Percentiles rank a stretch among this genome's conserved stretches.
These are phyloP conservation scores for Poeciliopsis paucimaculata DNA, from an alignment of 2,797 vertebrate species.

Conservation along the genomic window DNA sequence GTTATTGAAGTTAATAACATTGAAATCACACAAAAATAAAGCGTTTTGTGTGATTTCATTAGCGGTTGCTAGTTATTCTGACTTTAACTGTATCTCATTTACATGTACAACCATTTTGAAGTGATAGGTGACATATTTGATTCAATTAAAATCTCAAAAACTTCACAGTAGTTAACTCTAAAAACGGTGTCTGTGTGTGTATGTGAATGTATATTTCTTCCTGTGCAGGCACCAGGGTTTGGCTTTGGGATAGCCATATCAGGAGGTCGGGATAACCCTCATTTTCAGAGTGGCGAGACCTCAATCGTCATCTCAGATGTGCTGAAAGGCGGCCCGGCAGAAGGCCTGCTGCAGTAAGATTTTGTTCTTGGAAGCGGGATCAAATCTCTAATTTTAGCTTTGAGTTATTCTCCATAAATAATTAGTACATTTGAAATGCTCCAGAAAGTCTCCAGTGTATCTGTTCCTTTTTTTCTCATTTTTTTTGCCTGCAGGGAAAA, in stretches of 20 bases:
- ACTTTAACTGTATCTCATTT: background rate
- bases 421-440: slow-evolving; percentile 4
- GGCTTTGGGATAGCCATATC: slow-evolving; percentile 99
- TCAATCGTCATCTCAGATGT: slow-evolving; percentile 99
- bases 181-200: background rate
- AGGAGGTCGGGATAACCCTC: slow-evolving; percentile 98
- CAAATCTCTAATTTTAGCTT: slow-evolving; percentile 41
- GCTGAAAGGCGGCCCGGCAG: slow-evolving; percentile 96
- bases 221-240: slow-evolving; percentile 93
- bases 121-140: background rate
- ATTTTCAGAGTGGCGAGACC: slow-evolving; percentile 99
- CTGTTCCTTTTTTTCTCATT: slow-evolving; percentile 33
- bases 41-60: too few relatives aligned
- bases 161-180: background rate
- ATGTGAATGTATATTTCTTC: background rate
- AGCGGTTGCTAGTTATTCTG: too few relatives aligned
- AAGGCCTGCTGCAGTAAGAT: slow-evolving; percentile 96
- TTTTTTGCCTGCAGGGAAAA: slow-evolving; percentile 86
- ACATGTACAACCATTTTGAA: background rate
- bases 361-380: slow-evolving; percentile 19
- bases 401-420: slow-evolving; percentile 34
- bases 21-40: too few relatives aligned
- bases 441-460: slow-evolving; percentile 50
- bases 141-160: background rate
- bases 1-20: too few relatives aligned